Evolutionary conservation across 2,797 vertebrate genomes (phyloP).

Genomic region (Propithecus perrieri): DNA sequence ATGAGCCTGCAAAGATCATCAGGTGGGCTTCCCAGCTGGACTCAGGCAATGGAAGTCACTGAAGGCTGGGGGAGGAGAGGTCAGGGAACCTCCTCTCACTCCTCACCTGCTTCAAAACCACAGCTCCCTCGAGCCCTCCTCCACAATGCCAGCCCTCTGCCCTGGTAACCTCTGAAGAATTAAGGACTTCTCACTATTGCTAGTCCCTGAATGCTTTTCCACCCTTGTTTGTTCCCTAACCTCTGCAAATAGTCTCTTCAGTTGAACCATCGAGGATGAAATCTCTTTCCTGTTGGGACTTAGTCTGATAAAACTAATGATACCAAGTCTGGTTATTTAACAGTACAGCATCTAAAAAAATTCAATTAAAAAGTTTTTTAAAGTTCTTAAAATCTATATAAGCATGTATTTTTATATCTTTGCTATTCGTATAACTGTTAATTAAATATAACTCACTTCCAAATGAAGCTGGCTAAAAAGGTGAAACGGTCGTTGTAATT

Average conservation of each 20-base stretch:
- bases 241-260: not conserved
- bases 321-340: not conserved
- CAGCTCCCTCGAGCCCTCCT: not conserved
- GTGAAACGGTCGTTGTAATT: conserved; percentile 7
- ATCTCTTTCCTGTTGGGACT: conserved; percentile 14
- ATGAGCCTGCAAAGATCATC: not conserved
- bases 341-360: not conserved
- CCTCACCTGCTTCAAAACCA: not conserved
- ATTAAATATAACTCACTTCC: conserved; percentile 25
- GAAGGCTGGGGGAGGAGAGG: not conserved
- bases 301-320: not conserved
- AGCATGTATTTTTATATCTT: not conserved
- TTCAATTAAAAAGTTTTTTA: not conserved
- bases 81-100: not conserved
- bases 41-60: not conserved
- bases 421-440: not conserved
- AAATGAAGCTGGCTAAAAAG: conserved; percentile 38
- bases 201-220: not conserved
- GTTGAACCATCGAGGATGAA: not conserved
- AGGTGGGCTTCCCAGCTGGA: not conserved
- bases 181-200: not conserved
- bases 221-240: not conserved
- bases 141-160: not conserved
- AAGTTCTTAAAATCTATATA: not conserved
- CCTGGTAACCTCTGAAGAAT: not conserved